Evolutionary conservation across 2,888 invertebrate species (phyloP), one percentile per base, ranked within the genome.

Genomic region (Scaptomyza cyrtandrae): DNA sequence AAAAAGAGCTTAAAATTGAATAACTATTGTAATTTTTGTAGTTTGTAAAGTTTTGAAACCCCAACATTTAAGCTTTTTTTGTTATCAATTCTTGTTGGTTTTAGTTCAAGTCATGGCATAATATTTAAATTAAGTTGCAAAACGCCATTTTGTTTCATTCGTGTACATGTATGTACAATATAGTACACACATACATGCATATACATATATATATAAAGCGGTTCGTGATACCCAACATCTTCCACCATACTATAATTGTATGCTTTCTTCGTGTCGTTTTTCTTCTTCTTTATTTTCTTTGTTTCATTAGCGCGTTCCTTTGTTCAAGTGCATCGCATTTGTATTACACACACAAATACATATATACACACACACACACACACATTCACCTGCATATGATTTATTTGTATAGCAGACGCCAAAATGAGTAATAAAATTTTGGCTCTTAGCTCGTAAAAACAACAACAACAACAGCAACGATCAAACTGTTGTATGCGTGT

Each of bases 271-370:
- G 29, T 29, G 6, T 29, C 7, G 7, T 29, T 29, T 1, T 29
- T 29, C 1, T 29, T 33, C 0, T 33, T 10, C 1, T 10, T 33
- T 14, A 9, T 14, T 14, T 57, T 74, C 52, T 77, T 75, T 61
- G 44, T 54, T 69, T 63, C 53, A 43, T 55, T 74, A 16, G 33
- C 33, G 16, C 50, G 13, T 27, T 66, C 55, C 69, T 75, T 78
- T 75, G 69, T 69, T 74, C 41, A 57, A 68, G 78, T 75, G 44
- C 75, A 74, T 57, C 61, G 74, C 56, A 76, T 59, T 71, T 37
- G 41, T 16, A 35, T 24, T 19, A 19, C 19, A 19, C 48, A 53
- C 45, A 53, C 45, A 46, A 16, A 64, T 11, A 6, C 43, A 45
- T 14, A 35, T 16, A 37, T 7, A 13, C 13, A n/a, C 16, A 48